phyloP scores from a whole-genome alignment of 2,888 invertebrate species.

The Macrosoma leucophasiata region DNA sequence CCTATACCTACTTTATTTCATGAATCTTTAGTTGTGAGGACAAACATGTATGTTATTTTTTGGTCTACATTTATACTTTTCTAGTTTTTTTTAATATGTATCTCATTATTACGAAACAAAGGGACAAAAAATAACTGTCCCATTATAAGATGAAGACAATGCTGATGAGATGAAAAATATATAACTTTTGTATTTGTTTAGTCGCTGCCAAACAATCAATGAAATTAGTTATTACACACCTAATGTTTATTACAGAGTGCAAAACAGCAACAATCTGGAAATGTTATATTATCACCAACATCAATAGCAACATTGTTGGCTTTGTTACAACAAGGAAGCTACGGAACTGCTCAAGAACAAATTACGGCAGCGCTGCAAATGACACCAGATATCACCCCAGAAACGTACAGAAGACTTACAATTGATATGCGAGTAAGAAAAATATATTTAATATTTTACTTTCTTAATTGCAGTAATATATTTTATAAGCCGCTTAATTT shows the following conservation, averaged over 20 bases:
- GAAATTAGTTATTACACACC: no score
- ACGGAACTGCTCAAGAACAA: slow-evolving; percentile 44
- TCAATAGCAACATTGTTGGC: slow-evolving; percentile 60
- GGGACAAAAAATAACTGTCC: no score
- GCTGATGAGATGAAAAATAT: no score
- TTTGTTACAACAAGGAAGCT: slow-evolving; percentile 64
- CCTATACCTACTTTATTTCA: no score
- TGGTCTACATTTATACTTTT: no score
- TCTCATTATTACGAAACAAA: no score
- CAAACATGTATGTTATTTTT: no score
- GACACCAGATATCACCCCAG: slow-evolving; percentile 35
- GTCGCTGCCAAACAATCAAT: no score
- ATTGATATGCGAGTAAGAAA: slow-evolving; percentile 39
- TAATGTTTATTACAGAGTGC: slow-evolving; percentile 34
- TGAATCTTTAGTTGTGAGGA: no score
- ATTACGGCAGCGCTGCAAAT: slow-evolving; percentile 45
- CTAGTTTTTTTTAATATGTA: no score
- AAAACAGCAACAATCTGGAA: slow-evolving; percentile 33
- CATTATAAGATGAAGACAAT: no score
- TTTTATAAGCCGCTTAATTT: neutral
- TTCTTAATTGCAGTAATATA: neutral
- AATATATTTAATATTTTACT: slow-evolving; percentile 1
- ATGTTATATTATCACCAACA: slow-evolving; percentile 63
- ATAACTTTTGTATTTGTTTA: no score
- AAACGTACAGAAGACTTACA: slow-evolving; percentile 35